phyloP scores from a whole-genome alignment of 2,113 vertebrate genomes.

The Mus spicilegus region DNA sequence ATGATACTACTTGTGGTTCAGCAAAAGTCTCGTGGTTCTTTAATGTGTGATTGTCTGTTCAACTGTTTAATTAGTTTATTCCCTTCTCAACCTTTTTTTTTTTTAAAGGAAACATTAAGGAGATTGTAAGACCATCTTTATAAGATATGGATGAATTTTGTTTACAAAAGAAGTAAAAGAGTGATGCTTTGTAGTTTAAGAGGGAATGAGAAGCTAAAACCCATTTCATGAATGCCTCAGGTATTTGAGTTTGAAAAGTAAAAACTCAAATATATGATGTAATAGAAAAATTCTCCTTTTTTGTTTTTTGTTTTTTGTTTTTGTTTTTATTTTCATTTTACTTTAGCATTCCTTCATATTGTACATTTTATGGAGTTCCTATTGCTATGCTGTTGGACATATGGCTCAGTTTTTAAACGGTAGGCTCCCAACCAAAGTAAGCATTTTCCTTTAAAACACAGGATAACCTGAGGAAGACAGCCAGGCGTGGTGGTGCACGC shows the following conservation, averaged over 20 bases:
- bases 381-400: too few species aligned
- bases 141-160: not conserved
- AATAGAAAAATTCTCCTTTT: too few species aligned
- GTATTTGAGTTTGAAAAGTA: constrained; percentile 23
- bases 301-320: too few species aligned
- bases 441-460: too few species aligned
- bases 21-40: not conserved
- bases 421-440: too few species aligned
- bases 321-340: too few species aligned
- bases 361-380: too few species aligned
- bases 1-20: not conserved
- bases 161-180: not conserved
- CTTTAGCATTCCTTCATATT: too few species aligned
- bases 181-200: not conserved
- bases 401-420: too few species aligned
- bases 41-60: not conserved
- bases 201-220: not conserved
- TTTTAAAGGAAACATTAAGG: not conserved
- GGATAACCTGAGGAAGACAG: too few species aligned
- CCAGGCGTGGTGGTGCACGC: too few species aligned
- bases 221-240: not conserved
- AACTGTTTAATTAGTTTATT: not conserved
- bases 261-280: not conserved
- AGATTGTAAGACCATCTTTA: not conserved
- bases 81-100: not conserved